Conservation (phyloP, 2,113 vertebrate genomes). For the Electrona antarctica region DNA sequence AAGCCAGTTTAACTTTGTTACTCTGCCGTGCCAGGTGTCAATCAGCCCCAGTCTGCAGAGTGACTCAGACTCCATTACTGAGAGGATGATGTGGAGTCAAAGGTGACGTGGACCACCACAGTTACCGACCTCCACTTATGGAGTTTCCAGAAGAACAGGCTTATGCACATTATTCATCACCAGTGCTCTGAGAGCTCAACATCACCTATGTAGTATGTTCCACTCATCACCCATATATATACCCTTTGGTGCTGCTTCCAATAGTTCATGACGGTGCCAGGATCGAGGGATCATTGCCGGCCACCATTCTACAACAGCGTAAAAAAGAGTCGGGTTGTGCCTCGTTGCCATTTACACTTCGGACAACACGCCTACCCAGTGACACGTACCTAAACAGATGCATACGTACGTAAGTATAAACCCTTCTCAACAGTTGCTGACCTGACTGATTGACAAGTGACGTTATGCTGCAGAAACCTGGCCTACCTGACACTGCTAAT, state of each 20-base stretch:
- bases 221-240: conserved; percentile 9
- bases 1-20: conserved; percentile 17
- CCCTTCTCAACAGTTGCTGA: conserved; percentile 67
- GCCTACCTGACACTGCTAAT: conserved; percentile 62
- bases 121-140: conserved; percentile 29
- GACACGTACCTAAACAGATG: conserved; percentile 43
- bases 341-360: conserved; percentile 13
- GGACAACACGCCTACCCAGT: conserved; percentile 22
- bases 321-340: conserved; percentile 61
- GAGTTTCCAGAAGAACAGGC: conserved; percentile 34
- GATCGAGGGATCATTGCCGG: conserved; percentile 20
- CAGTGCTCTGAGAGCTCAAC: conserved; percentile 35
- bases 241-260: conserved; percentile 20
- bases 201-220: conserved; percentile 15
- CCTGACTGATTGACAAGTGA: conserved; percentile 73
- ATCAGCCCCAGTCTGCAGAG: conserved; percentile 20
- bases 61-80: conserved; percentile 53
- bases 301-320: conserved; percentile 33
- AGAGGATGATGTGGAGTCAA: conserved; percentile 42
- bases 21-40: conserved; percentile 37
- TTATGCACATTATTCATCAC: conserved; percentile 33
- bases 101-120: conserved; percentile 36
- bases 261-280: background rate
- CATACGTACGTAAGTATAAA: conserved; percentile 28
- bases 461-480: conserved; percentile 72